These are phyloP conservation scores for Laupala kohalensis DNA, from an alignment of 1,140 invertebrate species.

Conservation along the genomic window DNA sequence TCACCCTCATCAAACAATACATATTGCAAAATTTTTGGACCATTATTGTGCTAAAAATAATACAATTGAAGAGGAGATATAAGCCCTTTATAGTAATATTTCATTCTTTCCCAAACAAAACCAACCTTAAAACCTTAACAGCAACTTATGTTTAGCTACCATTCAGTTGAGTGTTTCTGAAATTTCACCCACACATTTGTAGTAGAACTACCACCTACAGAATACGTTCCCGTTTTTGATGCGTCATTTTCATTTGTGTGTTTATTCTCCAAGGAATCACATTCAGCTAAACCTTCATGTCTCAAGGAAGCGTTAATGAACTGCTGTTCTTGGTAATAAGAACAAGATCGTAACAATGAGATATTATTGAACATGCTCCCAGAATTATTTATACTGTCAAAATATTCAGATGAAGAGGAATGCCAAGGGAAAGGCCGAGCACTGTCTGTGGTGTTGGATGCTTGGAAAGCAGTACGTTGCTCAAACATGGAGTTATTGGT, in stretches of 20 bases:
- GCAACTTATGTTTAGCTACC: background rate
- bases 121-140: too few species aligned
- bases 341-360: constrained; percentile 1
- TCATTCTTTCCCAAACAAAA: too few species aligned
- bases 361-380: constrained; percentile 7
- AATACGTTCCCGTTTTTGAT: background rate
- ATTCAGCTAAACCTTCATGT: constrained; percentile 5
- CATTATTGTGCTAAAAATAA: too few species aligned
- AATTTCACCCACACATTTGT: constrained; percentile 4
- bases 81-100: too few species aligned
- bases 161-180: background rate
- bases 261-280: constrained; percentile 9
- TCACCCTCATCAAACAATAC: too few species aligned
- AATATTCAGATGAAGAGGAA: constrained; percentile 11
- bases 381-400: constrained; percentile 12
- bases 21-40: too few species aligned
- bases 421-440: constrained; percentile 3
- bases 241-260: background rate
- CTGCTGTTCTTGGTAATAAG: constrained; percentile 1
- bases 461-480: background rate
- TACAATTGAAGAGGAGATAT: too few species aligned
- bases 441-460: background rate
- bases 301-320: background rate
- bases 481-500: background rate
- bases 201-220: background rate